phyloP scores from a whole-genome alignment of 2,113 vertebrate genomes.

The Haplochromis vanheusdeni region DNA sequence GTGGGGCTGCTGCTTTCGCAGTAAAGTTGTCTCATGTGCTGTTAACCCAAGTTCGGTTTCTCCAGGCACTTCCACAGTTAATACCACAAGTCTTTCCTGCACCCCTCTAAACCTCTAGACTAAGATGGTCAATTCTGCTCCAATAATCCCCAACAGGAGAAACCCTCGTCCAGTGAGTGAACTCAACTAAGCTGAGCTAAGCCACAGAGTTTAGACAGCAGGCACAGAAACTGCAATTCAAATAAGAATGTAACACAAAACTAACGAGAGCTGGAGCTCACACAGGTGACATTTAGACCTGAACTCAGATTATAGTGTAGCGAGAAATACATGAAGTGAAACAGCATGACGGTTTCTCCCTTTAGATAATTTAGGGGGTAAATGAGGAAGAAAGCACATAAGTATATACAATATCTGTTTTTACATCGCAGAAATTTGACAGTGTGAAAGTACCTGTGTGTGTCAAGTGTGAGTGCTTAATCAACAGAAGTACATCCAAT shows the following conservation, averaged over 20 bases:
- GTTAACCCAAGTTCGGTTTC: not conserved
- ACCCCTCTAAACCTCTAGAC: not conserved
- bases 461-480: not conserved
- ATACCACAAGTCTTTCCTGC: not conserved
- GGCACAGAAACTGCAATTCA: not conserved
- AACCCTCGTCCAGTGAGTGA: conserved; percentile 7
- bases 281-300: not conserved
- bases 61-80: not conserved
- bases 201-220: not conserved
- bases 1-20: not conserved
- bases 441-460: not conserved
- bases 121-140: not conserved
- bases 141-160: conserved; percentile 18
- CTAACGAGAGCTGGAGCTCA: not conserved
- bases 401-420: not conserved
- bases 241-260: not conserved
- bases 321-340: not conserved
- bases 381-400: not conserved
- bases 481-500: not conserved
- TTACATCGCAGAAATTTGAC: not conserved
- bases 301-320: not conserved
- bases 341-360: not conserved
- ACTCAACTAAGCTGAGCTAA: conserved; percentile 10
- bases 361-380: not conserved
- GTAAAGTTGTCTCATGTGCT: not conserved